Conservation (phyloP, 2,888 invertebrate species). For the Thera obeliscata region DNA sequence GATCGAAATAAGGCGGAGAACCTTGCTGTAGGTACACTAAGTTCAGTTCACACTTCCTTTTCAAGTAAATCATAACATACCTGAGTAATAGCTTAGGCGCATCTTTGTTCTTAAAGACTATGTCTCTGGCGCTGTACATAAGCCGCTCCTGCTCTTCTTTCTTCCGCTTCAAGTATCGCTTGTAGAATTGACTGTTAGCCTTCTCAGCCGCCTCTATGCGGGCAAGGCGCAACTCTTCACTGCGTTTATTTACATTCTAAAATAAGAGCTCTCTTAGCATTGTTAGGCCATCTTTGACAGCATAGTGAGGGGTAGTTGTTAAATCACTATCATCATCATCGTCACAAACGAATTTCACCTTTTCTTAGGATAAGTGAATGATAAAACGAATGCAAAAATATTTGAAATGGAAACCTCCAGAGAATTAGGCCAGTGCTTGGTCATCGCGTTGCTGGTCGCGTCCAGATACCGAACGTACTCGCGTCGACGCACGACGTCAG, state of each 20-base stretch:
- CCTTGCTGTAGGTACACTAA: no score
- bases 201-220: constrained; percentile 65
- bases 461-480: constrained; percentile 64
- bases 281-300: neutral
- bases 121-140: constrained; percentile 72
- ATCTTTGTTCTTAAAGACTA: constrained; percentile 75
- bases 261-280: neutral
- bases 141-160: constrained; percentile 66
- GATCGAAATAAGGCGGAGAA: no score
- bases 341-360: no score
- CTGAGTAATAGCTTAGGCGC: constrained; percentile 75
- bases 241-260: constrained; percentile 77
- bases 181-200: constrained; percentile 71
- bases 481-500: constrained; percentile 57
- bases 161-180: constrained; percentile 62
- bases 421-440: constrained; percentile 75
- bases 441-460: constrained; percentile 65
- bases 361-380: no score
- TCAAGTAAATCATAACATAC: constrained; percentile 43
- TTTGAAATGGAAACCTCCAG: constrained; percentile 54
- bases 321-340: no score
- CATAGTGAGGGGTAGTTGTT: no score
- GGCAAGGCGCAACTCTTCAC: constrained; percentile 68
- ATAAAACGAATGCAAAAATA: neutral
- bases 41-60: no score